Percentiles rank a stretch among this genome's conserved stretches.
Conservation (phyloP, 2,797 vertebrate species). For the Acanthis flammea region DNA sequence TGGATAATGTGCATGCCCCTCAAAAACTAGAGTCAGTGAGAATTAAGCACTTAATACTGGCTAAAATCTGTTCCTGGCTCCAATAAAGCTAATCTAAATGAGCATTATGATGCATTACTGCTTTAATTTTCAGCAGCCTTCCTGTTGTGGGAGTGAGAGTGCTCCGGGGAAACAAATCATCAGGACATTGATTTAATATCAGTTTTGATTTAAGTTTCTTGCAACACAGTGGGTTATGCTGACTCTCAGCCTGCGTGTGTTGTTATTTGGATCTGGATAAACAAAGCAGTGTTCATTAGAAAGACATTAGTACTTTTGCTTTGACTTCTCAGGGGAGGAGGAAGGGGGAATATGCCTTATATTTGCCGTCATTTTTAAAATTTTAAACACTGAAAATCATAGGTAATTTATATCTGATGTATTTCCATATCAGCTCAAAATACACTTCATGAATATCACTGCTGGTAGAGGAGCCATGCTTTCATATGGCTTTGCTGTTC, state of each 20-base stretch:
- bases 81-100: background rate
- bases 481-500: background rate
- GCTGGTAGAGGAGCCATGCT: background rate
- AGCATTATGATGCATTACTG: background rate
- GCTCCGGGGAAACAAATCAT: slow-evolving; percentile 28
- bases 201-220: slow-evolving; percentile 44
- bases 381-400: background rate
- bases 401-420: background rate
- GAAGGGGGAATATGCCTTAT: background rate
- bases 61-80: background rate
- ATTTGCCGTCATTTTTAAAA: background rate
- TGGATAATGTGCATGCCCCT: background rate
- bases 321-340: background rate
- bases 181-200: slow-evolving; percentile 57
- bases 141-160: background rate
- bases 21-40: background rate
- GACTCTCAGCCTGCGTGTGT: background rate
- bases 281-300: background rate
- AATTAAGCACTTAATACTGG: background rate
- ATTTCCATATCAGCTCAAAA: background rate
- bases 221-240: background rate
- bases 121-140: background rate
- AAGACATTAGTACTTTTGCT: background rate
- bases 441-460: background rate
- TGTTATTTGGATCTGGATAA: background rate